Evolutionary conservation across 1,140 invertebrate genomes (phyloP), one percentile per base, ranked within the genome.

Genomic region (Charaxes varanes): DNA sequence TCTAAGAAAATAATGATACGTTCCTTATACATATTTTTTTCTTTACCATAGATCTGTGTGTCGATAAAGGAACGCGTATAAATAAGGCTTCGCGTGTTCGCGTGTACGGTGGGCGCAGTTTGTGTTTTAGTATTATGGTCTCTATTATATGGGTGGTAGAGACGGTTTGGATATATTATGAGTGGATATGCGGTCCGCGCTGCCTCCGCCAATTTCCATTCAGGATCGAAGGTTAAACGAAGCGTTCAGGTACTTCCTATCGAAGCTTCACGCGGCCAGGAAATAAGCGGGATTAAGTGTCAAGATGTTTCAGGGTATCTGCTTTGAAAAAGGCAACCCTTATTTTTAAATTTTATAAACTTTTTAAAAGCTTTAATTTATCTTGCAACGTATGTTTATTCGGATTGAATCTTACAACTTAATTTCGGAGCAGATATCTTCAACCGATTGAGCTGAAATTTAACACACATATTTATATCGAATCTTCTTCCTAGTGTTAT

Each of bases 171-270:
- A 4, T 22, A 19, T 33, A 31, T 42, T 23, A 10, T n/a, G 27
- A 10, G 18, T 28, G 24, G 28, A 24, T 24, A 43, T 46, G 34
- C 31, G 41, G 46, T 28, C 31, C 28, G 41, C 23, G 32, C 26
- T 36, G 30, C 47, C 11, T 54, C 41, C 46, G 40, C 57, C 54
- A 49, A 62, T 63, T 53, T 50, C 57, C 57, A 66, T 72, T 62
- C 60, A 64, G 26, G 61, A 67, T 72, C 65, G 65, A 64, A 69
- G 63, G 68, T 64, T 69, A 69, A 72, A 72, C 65, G 68, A 72
- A 64, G 62, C 68, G 57, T 69, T 64, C 47, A 51, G 52, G 37
- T 59, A 61, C 59, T 56, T 55, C 62, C 42, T 53, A 47, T 51
- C 38, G 59, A 43, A 44, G 15, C 50, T 38, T 19, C 4, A 19